A percentile compares a stretch with the other conserved stretches of the same genome.
phyloP scores from a whole-genome alignment of 2,888 invertebrate genomes.

The Trimorus sp. region DNA sequence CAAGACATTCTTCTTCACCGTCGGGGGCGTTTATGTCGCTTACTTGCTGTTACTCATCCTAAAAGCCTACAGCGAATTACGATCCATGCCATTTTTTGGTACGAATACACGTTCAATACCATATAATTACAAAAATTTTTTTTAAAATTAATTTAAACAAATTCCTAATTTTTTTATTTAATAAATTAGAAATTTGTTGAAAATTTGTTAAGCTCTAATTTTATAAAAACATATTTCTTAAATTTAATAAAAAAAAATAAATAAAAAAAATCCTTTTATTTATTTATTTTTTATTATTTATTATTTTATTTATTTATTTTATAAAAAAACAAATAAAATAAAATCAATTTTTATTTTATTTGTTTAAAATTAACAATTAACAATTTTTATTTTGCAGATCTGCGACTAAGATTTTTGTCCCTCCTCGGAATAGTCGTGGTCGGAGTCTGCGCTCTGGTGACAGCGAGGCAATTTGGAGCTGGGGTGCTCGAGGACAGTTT shows the following conservation, averaged over 20 bases:
- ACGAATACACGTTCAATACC: conserved; percentile 76
- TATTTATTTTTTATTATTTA: too few species aligned
- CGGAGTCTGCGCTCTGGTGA: conserved; percentile 88
- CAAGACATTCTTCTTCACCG: conserved; percentile 94
- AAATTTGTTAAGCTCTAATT: too few species aligned
- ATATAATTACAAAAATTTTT: too few species aligned
- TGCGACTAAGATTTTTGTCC: conserved; percentile 95
- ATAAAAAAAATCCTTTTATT: too few species aligned
- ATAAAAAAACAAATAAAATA: too few species aligned
- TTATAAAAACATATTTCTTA: too few species aligned
- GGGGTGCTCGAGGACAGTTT: conserved; percentile 97
- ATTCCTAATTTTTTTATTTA: too few species aligned
- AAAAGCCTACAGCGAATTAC: conserved; percentile 95
- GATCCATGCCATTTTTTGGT: conserved; percentile 99
- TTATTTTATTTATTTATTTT: too few species aligned
- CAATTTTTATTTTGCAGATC: conserved; percentile 85
- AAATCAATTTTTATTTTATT: too few species aligned
- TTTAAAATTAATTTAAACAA: too few species aligned
- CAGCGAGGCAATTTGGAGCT: conserved; percentile 92
- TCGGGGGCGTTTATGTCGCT: conserved; percentile 91
- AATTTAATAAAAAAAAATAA: too few species aligned
- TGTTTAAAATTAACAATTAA: background rate
- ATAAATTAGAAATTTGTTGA: too few species aligned
- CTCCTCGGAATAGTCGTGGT: conserved; percentile 91
- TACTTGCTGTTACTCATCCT: conserved; percentile 92